Evolutionary conservation across 2,113 vertebrate species (phyloP), one percentile per base, ranked within the genome.

Genomic region (Pterocles burchelli): DNA sequence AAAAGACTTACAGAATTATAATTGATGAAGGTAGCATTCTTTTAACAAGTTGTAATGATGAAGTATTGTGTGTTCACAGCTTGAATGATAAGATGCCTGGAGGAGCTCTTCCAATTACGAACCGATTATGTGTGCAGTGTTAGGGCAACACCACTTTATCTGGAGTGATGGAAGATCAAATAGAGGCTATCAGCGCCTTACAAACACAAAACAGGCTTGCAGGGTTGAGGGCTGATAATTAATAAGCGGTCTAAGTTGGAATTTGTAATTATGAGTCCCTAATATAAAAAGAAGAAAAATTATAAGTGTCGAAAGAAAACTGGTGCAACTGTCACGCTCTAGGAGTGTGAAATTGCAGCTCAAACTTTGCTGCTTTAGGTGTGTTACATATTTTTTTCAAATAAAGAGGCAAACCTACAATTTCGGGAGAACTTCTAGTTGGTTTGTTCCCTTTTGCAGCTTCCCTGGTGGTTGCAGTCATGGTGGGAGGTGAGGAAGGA

Each of bases 301-400:
- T 8, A 18, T 0, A 70, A 52, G 21, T 0, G 0, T 20, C 31
- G 10, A 26, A 49, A 62, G 41, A 45, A 62, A 85, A 62, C 2
- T 0, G 1, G 36, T 15, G 29, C 31, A 11, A n/a, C 13, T 22
- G 15, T 11, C 25, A 3, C 25, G 21, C 43, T 46, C 58, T 34
- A 21, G 45, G 45, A n/a, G 45, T 3, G 17, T 38, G 21, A 25
- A 41, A 55, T 26, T 19, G 61, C 48, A 59, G 67, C 46, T 38
- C 51, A 48, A 33, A 22, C 33, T 73, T 29, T 10, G 6, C 13
- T 61, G 31, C 20, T 67, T n/a, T 21, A 46, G 15, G 15, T 59
- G 10, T 3, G 3, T 24, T 46, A 20, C 46, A 21, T 24, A 22
- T 43, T 43, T 65, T 65, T 77, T 41, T 13, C 6, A 26, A 26